Base-by-base conservation (phyloP, 2,113 vertebrate genomes). In the Pardalotus punctatus region DNA sequence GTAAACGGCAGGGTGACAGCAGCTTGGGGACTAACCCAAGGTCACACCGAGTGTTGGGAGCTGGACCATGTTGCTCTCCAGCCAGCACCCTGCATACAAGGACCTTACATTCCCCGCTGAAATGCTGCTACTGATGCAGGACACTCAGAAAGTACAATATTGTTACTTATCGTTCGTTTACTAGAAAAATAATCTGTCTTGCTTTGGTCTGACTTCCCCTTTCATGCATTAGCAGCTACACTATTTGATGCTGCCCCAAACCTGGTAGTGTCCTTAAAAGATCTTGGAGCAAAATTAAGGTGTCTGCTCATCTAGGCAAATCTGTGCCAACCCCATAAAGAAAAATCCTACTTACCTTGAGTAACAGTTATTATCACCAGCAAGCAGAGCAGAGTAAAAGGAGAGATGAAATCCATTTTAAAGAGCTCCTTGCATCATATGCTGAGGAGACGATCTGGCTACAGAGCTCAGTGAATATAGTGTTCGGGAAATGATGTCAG, bases 401-500 rank as follows among this genome's bases (percentile, higher is more conserved):
- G 72, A 86, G 74, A 90, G 91, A 57, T 5, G 92, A 97, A 96
- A 96, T 96, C 97, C 97, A 97, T 97, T 95, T 96, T 95, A 96
- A 94, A 86, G 94, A 94, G 74, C 92, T 92, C 94, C 86, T 94
- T 90, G 92, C 69, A 97, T 96, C 81, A 17, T 95, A 85, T 72
- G 95, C 88, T 69, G 95, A 86, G 86, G 95, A 91, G 90, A 96
- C 13, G 19, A 73, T 96, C 94, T 94, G 90, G 66, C 94, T 97
- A 94, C 81, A 83, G 96, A 83, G 84, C 91, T 94, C 83, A 4
- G 96, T 71, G 96, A 94, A 94, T 88, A 51, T 42, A 96, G 84
- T 6, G 12, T 29, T 97, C 69, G 87, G 97, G 97, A 97, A 97
- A 90, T 97, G 97, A 97, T 96, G 97, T 97, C 97, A 97, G 96